Conservation (phyloP, 2,113 vertebrate genomes). For the Malurus elegans region DNA sequence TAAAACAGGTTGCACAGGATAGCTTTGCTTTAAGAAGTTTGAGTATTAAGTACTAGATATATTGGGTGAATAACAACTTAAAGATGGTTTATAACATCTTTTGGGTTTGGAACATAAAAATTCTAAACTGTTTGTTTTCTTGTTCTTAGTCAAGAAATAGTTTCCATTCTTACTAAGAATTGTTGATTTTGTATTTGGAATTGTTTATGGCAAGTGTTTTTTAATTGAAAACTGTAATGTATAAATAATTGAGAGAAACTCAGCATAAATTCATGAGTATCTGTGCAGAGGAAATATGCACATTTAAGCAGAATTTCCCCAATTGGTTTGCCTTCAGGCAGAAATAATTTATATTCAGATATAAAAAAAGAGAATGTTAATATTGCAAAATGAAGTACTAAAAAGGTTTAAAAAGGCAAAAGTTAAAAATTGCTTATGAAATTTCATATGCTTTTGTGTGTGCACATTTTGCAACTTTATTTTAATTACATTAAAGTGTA, state of each 20-base stretch:
- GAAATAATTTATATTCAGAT: conserved; percentile 34
- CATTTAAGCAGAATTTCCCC: conserved; percentile 17
- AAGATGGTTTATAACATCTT: neutral
- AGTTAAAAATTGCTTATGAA: neutral
- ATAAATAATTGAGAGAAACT: conserved; percentile 19
- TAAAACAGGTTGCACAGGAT: neutral
- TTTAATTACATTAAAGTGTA: neutral
- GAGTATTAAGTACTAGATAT: neutral
- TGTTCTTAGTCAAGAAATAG: neutral
- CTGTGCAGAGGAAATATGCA: conserved; percentile 25
- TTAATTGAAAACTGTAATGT: conserved; percentile 26
- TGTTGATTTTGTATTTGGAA: neutral
- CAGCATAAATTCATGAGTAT: neutral
- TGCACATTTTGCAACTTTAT: neutral
- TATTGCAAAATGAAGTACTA: conserved; percentile 22
- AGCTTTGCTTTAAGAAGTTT: neutral
- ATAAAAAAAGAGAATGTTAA: neutral
- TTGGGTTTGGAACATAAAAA: neutral
- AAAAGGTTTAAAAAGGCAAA: conserved; percentile 18
- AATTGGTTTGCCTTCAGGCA: conserved; percentile 26
- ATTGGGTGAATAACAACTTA: neutral
- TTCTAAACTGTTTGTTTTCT: neutral
- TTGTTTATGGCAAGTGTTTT: conserved; percentile 15
- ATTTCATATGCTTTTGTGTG: neutral
- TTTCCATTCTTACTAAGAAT: neutral